Conservation (phyloP, 2,797 vertebrate species). For the Remorina albescens region DNA sequence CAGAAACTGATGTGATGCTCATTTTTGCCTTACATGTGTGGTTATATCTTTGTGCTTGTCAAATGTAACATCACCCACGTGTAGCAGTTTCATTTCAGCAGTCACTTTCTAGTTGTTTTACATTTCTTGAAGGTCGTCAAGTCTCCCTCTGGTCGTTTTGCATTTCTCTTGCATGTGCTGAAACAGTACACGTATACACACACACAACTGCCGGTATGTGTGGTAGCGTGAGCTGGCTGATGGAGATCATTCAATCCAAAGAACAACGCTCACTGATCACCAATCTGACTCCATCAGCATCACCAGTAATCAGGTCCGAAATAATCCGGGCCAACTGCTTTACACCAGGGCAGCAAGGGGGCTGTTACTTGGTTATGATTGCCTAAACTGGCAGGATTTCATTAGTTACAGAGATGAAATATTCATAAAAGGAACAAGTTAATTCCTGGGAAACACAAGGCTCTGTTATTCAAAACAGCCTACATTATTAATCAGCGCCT, state of each 20-base stretch:
- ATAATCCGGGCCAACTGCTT: constrained; percentile 55
- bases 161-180: constrained; percentile 3
- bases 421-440: constrained; percentile 83
- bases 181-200: neutral
- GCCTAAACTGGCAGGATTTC: constrained; percentile 65
- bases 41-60: neutral
- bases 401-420: constrained; percentile 79
- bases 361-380: constrained; percentile 75
- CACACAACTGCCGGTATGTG: constrained; percentile 10
- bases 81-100: neutral
- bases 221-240: constrained; percentile 7
- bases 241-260: constrained; percentile 34
- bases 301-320: constrained; percentile 69
- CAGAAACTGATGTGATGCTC: too few relatives aligned
- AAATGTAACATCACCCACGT: neutral
- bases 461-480: constrained; percentile 73
- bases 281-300: constrained; percentile 55
- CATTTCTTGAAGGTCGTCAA: neutral
- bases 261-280: constrained; percentile 52
- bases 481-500: constrained; percentile 79
- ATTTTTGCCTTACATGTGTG: neutral
- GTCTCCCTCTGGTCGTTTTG: neutral
- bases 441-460: constrained; percentile 73
- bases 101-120: neutral
- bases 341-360: constrained; percentile 56